A percentile compares a stretch with the other conserved stretches of the same genome.
phyloP scores from a whole-genome alignment of 2,888 invertebrate species.

The Ernsta delagoae region DNA sequence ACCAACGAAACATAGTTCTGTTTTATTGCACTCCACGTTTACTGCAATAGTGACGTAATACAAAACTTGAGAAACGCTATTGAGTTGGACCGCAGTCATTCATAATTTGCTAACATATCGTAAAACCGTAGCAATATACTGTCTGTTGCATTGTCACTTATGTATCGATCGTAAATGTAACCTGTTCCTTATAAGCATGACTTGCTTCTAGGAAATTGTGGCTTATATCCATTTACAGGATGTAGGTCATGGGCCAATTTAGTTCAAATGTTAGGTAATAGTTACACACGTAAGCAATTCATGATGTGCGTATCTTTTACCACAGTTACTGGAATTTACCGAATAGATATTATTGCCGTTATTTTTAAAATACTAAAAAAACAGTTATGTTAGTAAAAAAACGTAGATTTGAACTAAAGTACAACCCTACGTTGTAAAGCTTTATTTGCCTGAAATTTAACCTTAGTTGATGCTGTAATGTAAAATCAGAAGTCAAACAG shows the following conservation, averaged over 20 bases:
- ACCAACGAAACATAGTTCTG: background rate
- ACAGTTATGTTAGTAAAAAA: too few relatives aligned
- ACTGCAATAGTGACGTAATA: background rate
- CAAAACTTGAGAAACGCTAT: constrained; percentile 3
- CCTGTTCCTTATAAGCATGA: constrained; percentile 18
- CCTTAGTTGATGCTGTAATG: too few relatives aligned
- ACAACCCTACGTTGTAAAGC: too few relatives aligned
- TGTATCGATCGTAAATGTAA: constrained; percentile 24
- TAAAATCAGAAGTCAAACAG: too few relatives aligned
- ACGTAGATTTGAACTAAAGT: too few relatives aligned
- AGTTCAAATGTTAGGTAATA: background rate
- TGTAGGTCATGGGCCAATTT: constrained; percentile 13
- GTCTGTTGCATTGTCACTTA: constrained; percentile 21
- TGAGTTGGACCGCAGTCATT: constrained; percentile 21
- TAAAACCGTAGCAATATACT: constrained; percentile 10
- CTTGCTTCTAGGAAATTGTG: constrained; percentile 9
- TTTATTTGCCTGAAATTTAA: too few relatives aligned
- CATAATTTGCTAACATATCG: constrained; percentile 23
- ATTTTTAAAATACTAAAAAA: too few relatives aligned
- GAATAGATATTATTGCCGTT: too few relatives aligned
- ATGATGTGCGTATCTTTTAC: too few relatives aligned
- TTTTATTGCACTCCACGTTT: background rate
- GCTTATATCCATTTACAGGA: background rate
- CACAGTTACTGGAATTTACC: too few relatives aligned
- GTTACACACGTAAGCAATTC: background rate